phyloP scores from a whole-genome alignment of 2,113 vertebrate genomes.

The Elanoides forficatus region DNA sequence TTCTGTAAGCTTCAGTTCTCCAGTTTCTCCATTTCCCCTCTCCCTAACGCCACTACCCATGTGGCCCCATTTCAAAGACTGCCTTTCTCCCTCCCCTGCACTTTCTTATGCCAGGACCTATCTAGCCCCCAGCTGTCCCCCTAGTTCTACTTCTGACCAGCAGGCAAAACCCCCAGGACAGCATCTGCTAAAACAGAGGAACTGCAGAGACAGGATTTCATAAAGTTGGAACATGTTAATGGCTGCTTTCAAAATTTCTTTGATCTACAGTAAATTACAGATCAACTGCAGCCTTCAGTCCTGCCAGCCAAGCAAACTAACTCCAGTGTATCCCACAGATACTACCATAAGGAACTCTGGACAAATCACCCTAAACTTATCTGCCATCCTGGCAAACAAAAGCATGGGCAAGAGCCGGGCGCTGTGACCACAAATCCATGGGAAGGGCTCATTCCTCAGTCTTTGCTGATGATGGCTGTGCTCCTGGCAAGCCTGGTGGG shows the following conservation, averaged over 20 bases:
- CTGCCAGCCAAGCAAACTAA: not conserved
- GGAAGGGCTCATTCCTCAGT: rapidly evolving
- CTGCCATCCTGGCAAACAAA: not conserved
- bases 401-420: rapidly evolving
- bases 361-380: not conserved
- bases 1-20: not conserved
- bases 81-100: not conserved
- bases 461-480: not conserved
- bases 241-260: not conserved
- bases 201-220: not conserved
- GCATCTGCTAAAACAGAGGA: not conserved
- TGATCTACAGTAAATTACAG: not conserved
- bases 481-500: rapidly evolving
- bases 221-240: not conserved
- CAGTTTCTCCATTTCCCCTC: not conserved
- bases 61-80: not conserved
- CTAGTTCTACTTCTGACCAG: not conserved
- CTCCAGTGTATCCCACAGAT: not conserved
- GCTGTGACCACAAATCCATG: rapidly evolving
- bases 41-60: rapidly evolving
- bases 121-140: not conserved
- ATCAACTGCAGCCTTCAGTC: not conserved
- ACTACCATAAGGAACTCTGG: not conserved
- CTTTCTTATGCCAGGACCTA: not conserved
- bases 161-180: not conserved